Percentiles rank a stretch among this genome's conserved stretches.
Evolutionary conservation across 2,888 invertebrate genomes (phyloP).

Genomic region (Strigamia maritima): DNA sequence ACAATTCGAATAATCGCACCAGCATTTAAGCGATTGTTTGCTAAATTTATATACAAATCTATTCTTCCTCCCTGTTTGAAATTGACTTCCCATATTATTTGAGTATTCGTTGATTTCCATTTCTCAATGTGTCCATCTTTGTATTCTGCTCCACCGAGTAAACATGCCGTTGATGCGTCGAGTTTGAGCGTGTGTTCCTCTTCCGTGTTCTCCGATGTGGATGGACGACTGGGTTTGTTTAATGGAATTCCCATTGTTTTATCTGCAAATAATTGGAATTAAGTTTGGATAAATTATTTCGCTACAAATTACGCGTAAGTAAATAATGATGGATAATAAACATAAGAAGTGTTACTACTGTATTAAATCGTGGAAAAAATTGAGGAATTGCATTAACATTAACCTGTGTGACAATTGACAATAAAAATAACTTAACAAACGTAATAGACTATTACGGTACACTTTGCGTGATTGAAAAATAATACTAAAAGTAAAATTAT

Average conservation of each 20-base stretch:
- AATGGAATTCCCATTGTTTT: background rate
- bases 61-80: background rate
- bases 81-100: slow-evolving; percentile 22
- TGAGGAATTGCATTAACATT: no score
- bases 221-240: background rate
- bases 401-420: no score
- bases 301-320: no score
- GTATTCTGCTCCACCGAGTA: background rate
- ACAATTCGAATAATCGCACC: background rate
- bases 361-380: no score
- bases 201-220: background rate
- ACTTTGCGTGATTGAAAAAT: no score
- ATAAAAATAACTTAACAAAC: no score
- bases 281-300: no score
- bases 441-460: no score
- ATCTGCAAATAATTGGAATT: background rate
- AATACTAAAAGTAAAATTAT: no score
- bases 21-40: background rate
- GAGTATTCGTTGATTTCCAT: slow-evolving; percentile 1
- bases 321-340: no score
- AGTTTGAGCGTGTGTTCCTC: slow-evolving; percentile 2
- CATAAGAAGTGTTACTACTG: no score
- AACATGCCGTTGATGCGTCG: background rate
- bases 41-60: background rate
- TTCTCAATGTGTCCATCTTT: background rate